A percentile compares a stretch with the other conserved stretches of the same genome.
Conservation (phyloP, 2,797 vertebrate genomes). For the Esox lucius region DNA sequence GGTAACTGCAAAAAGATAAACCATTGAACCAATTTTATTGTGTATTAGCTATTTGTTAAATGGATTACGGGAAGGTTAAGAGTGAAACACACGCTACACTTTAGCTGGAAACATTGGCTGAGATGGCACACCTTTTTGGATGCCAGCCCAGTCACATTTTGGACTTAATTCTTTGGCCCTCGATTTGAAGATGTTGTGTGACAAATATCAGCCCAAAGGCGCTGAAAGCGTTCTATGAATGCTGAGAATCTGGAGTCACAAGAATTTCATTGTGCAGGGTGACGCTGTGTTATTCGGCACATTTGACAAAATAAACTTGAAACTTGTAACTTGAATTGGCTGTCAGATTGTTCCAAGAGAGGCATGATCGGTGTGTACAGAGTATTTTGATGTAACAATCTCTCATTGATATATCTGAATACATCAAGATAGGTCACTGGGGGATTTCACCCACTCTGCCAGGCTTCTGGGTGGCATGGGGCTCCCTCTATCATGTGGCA, state of each 20-base stretch:
- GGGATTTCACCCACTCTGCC: slow-evolving; percentile 70
- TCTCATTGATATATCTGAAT: neutral
- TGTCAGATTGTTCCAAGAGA: neutral
- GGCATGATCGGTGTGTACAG: neutral
- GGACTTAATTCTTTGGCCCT: neutral
- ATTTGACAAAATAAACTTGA: neutral
- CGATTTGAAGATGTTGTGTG: neutral
- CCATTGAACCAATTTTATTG: neutral
- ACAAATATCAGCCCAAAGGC: neutral
- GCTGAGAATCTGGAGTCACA: no score
- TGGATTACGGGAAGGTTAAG: neutral
- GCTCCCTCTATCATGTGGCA: slow-evolving; percentile 17
- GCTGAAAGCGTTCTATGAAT: neutral
- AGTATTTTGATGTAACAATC: neutral
- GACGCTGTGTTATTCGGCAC: no score
- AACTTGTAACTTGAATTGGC: neutral
- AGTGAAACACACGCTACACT: neutral
- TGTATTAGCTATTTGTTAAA: neutral
- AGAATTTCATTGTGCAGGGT: no score
- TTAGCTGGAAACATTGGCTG: neutral
- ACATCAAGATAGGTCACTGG: slow-evolving; percentile 41
- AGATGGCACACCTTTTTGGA: neutral
- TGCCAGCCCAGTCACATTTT: neutral
- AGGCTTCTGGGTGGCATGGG: slow-evolving; percentile 53
- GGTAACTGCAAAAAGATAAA: neutral